Evolutionary conservation across 2,113 vertebrate genomes (phyloP).

Genomic region (Macrotus californicus): DNA sequence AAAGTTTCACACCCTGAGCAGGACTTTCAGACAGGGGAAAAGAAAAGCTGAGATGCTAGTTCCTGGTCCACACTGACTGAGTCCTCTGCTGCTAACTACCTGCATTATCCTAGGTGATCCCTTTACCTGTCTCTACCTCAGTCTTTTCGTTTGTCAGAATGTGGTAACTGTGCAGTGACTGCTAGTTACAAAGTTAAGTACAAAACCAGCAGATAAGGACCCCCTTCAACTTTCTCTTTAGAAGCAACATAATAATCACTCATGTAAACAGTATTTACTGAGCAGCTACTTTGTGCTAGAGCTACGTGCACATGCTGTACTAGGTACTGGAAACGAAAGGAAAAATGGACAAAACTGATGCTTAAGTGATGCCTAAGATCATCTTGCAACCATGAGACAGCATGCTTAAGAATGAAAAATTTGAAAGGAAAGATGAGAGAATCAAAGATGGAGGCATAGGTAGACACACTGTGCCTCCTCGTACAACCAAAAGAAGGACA

Average conservation of each 20-base stretch:
- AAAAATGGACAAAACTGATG: not conserved
- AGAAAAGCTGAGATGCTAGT: not conserved
- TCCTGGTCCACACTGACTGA: not conserved
- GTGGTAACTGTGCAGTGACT: not conserved
- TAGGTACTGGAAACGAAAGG: not conserved
- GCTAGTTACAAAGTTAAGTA: not conserved
- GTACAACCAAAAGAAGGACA: too few species aligned
- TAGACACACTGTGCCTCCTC: too few species aligned
- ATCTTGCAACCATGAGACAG: not conserved
- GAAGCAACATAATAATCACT: not conserved
- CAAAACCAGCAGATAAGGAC: not conserved
- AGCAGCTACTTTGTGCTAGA: not conserved
- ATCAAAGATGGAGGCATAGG: too few species aligned
- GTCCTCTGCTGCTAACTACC: not conserved
- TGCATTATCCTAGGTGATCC: not conserved
- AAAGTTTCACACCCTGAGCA: not conserved
- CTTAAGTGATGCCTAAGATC: not conserved
- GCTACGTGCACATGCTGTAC: not conserved
- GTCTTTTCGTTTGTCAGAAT: not conserved
- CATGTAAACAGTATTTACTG: not conserved
- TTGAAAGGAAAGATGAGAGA: too few species aligned
- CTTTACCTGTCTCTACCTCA: not conserved
- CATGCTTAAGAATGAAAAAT: not conserved
- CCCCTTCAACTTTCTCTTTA: not conserved
- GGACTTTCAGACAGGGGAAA: not conserved